These are phyloP conservation scores for Idaea aversata DNA, from an alignment of 2,888 invertebrate genomes.

Conservation along the genomic window DNA sequence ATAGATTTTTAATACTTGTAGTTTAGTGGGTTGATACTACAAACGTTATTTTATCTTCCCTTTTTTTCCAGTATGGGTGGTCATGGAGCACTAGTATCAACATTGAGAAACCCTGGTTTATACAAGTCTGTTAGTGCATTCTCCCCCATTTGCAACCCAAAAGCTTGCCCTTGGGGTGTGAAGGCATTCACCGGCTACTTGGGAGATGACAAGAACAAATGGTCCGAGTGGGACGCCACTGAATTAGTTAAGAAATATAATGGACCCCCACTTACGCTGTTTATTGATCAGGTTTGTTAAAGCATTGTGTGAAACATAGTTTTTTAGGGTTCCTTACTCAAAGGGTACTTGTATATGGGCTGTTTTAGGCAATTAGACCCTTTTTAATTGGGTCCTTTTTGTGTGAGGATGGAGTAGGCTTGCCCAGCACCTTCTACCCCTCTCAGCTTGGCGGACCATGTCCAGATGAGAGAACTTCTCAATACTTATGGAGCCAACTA, in stretches of 20 bases:
- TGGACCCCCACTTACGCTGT: slow-evolving; percentile 90
- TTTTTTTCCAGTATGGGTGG: slow-evolving; percentile 94
- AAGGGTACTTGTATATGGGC: no score
- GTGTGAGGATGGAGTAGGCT: no score
- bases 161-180: slow-evolving; percentile 90
- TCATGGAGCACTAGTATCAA: slow-evolving; percentile 95
- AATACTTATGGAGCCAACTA: no score
- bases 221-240: slow-evolving; percentile 95
- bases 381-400: no score
- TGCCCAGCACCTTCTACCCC: no score
- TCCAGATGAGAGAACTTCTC: no score
- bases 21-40: background rate
- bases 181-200: slow-evolving; percentile 92
- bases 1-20: background rate
- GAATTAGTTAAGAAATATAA: slow-evolving; percentile 89
- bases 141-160: slow-evolving; percentile 96
- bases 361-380: no score
- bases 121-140: slow-evolving; percentile 96
- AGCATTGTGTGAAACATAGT: background rate
- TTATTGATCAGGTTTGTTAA: slow-evolving; percentile 90
- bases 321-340: no score
- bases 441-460: no score
- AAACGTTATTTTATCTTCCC: slow-evolving; percentile 5
- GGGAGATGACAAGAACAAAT: slow-evolving; percentile 84
- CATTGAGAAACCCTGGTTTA: slow-evolving; percentile 93